Base-by-base conservation (phyloP, 2,888 invertebrate genomes). In the Sinelater perroti region DNA sequence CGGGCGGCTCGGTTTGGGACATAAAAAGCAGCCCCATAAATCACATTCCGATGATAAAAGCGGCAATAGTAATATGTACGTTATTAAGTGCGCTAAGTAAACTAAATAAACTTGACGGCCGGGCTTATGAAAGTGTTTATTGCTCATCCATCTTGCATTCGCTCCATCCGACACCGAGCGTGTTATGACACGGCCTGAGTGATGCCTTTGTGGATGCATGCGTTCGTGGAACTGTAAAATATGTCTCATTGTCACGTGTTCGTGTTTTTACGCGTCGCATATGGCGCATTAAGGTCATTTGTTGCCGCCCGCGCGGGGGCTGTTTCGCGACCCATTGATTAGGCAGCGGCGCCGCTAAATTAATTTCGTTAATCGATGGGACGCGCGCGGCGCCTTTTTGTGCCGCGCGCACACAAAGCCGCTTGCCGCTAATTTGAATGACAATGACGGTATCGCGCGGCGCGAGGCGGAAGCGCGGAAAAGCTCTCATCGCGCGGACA, bases 161-260 rank as follows among this genome's bases (percentile, higher is more conserved):
- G 52, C 53, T 46, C 47, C 49, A 55, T 54, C 57, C 40, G 49
- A 52, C 54, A 42, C 46, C 60, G 61, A 61, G 58, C 61, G 60
- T 67, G 64, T 67, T 67, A 63, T 66, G 65, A 64, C 63, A 60
- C 46, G 60, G 60, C 59, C 56, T 67, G 64, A 66, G 61, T 63
- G 63, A 59, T 53, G 49, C 62, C 47, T 60, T 67, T 67, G 64
- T 67, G 51, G 50, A 38, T 50, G 63, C 49, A 46, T 49, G 46
- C 58, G 61, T 62, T 63, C 61, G 47, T 55, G 46, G 61, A 59
- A 62, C 60, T 64, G 63, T 67, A 67, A 67, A 67, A 67, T 66
- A 66, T 65, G 59, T 50, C 63, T 66, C 65, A 66, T 65, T 66
- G 61, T 63, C 64, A 61, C 62, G 66, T 60, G 56, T 58, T 54